Evolutionary conservation across 2,797 vertebrate genomes (phyloP).

Genomic region (Phoxinus dragarum): DNA sequence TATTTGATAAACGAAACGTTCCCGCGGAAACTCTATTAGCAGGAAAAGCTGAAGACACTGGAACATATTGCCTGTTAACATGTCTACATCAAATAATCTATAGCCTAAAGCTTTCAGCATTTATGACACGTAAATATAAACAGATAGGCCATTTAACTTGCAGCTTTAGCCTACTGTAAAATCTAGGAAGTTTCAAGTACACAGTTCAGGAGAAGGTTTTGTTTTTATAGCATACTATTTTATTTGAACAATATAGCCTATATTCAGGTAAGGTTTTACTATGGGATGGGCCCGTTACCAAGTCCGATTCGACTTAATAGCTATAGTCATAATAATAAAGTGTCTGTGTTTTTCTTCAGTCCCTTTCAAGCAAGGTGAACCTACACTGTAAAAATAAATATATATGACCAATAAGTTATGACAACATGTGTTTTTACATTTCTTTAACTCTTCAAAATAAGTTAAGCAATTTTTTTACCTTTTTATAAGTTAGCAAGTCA

Average conservation of each 20-base stretch:
- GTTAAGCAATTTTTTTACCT: no score
- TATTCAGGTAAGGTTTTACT: neutral
- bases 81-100: neutral
- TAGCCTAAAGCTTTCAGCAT: neutral
- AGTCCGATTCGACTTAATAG: no score
- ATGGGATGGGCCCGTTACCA: neutral
- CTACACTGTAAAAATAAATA: neutral
- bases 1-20: neutral
- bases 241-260: neutral
- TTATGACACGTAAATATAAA: neutral
- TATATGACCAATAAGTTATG: no score
- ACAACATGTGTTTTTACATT: no score
- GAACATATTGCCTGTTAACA: neutral
- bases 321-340: neutral
- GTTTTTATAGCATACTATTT: neutral
- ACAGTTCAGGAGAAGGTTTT: neutral
- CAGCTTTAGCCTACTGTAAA: neutral
- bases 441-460: no score
- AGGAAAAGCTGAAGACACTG: neutral
- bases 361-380: constrained; percentile 61
- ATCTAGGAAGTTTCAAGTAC: neutral
- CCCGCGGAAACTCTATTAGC: neutral
- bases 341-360: constrained; percentile 39
- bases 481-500: no score
- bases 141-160: neutral